Conservation (phyloP, 2,797 vertebrate genomes). For the Macrochelys suwanniensis region DNA sequence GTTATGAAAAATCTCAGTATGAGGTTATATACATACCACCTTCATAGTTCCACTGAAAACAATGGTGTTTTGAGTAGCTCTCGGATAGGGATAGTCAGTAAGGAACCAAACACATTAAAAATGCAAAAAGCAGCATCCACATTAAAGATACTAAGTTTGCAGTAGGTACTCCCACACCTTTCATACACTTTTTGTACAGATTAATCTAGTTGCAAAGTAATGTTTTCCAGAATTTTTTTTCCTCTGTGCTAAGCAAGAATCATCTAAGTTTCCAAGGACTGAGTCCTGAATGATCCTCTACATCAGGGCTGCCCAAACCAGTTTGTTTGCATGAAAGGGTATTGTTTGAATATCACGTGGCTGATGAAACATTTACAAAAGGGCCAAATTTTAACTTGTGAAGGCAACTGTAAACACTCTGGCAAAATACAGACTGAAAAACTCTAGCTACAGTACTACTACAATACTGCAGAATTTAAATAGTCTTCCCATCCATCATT, state of each 20-base stretch:
- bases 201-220: not conserved
- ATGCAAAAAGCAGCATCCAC: not conserved
- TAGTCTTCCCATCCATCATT: not conserved
- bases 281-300: not conserved
- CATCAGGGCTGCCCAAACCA: not conserved
- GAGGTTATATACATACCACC: not conserved
- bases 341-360: not conserved
- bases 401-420: not conserved
- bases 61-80: fast-evolving
- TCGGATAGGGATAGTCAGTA: fast-evolving
- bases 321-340: not conserved
- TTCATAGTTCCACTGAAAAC: not conserved
- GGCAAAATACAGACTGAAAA: not conserved
- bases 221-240: not conserved
- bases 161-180: not conserved
- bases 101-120: not conserved
- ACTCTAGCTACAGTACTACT: fast-evolving
- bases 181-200: not conserved
- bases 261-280: not conserved
- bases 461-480: not conserved
- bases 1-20: fast-evolving
- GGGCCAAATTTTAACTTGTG: not conserved
- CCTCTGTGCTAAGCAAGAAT: not conserved
- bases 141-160: not conserved
- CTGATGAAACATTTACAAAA: not conserved